Percentiles rank a stretch among this genome's conserved stretches.
phyloP scores from a whole-genome alignment of 2,888 invertebrate genomes.

The Yponomeuta plumbellus region DNA sequence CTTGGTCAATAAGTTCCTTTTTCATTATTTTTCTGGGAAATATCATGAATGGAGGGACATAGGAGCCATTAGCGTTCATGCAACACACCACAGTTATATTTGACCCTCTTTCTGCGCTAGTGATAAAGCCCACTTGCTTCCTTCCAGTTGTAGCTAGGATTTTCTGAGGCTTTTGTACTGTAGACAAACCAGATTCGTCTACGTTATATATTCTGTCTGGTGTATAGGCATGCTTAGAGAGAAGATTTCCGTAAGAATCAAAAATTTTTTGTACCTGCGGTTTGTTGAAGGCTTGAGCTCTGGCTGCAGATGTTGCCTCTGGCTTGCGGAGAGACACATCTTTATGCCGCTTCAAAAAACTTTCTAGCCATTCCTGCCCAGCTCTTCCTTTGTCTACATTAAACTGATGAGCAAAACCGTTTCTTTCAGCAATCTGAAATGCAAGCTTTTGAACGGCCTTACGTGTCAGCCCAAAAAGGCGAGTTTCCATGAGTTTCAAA shows the following conservation, averaged over 20 bases:
- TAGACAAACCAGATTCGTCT: slow-evolving; percentile 49
- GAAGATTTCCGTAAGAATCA: not conserved
- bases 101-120: slow-evolving; percentile 43
- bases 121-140: slow-evolving; percentile 46
- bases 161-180: slow-evolving; percentile 40
- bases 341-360: not conserved
- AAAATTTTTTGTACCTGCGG: slow-evolving; percentile 25
- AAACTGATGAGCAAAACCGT: slow-evolving; percentile 7
- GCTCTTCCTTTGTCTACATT: slow-evolving; percentile 21
- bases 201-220: slow-evolving; percentile 40
- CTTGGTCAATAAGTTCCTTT: slow-evolving; percentile 36
- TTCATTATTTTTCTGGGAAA: slow-evolving; percentile 38
- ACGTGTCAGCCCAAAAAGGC: not conserved
- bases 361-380: slow-evolving; percentile 26
- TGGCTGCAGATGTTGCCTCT: slow-evolving; percentile 25
- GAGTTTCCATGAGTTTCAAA: slow-evolving; percentile 21
- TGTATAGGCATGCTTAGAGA: slow-evolving; percentile 20
- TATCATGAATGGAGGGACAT: slow-evolving; percentile 41
- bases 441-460: not conserved
- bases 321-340: slow-evolving; percentile 23
- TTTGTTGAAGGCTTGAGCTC: slow-evolving; percentile 23
- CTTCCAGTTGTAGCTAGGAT: slow-evolving; percentile 34
- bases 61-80: slow-evolving; percentile 31
- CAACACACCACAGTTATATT: slow-evolving; percentile 40
- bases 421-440: not conserved